Conservation (phyloP, 2,797 vertebrate species). For the Arnoldichthys spilopterus region DNA sequence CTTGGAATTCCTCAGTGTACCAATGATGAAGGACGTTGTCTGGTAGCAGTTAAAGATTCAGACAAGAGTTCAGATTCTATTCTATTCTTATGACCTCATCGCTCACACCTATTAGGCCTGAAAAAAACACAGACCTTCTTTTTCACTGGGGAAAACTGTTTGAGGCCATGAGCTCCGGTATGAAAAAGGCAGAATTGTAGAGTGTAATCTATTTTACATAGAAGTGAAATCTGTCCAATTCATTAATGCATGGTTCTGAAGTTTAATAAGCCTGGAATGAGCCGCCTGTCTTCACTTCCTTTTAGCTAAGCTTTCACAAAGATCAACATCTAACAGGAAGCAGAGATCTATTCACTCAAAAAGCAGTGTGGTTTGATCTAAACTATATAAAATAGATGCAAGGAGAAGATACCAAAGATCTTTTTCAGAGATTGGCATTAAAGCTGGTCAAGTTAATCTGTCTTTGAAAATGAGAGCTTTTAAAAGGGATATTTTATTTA, state of each 20-base stretch:
- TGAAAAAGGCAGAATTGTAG: slow-evolving; percentile 21
- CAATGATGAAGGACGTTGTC: slow-evolving; percentile 7
- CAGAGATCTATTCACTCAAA: neutral
- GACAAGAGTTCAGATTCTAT: neutral
- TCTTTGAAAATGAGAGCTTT: neutral
- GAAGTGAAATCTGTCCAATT: slow-evolving; percentile 20
- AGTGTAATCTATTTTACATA: slow-evolving; percentile 31
- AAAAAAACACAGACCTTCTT: slow-evolving; percentile 7
- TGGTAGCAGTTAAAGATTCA: neutral
- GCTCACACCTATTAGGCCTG: slow-evolving; percentile 5
- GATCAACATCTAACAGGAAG: slow-evolving; percentile 19
- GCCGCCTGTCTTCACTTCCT: slow-evolving; percentile 25
- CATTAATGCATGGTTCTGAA: slow-evolving; percentile 23
- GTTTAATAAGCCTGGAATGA: slow-evolving; percentile 23
- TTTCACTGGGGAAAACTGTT: slow-evolving; percentile 7
- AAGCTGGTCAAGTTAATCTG: neutral
- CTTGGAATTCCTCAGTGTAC: neutral
- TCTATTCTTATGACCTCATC: slow-evolving; percentile 1
- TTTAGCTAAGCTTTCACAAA: slow-evolving; percentile 26
- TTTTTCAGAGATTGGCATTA: neutral
- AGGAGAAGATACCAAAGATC: neutral
- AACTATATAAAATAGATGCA: neutral
- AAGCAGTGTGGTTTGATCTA: neutral
- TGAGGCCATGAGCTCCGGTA: slow-evolving; percentile 7
- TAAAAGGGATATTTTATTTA: neutral